Base-by-base conservation (phyloP, 1,140 invertebrate genomes). In the Drosophila prosaltans region DNA sequence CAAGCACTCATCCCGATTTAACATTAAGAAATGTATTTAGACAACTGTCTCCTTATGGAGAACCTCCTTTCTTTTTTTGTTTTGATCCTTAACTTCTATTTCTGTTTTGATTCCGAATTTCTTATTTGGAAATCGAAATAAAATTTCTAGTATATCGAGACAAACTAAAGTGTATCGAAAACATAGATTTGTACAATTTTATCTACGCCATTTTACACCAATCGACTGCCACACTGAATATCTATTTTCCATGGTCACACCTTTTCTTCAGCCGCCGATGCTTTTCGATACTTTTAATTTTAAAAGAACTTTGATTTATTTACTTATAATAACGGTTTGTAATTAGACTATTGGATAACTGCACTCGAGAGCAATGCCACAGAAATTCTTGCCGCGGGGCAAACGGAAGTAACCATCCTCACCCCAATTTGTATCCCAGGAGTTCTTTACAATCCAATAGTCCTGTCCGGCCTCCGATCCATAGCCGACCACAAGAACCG, bases 391-490 rank as follows among this genome's bases (percentile, higher is more conserved):
- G 84, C 96, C 95, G 43, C 95, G 93, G 1, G 94, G 92, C 92
- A 96, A 94, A 72, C 94, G 93, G 70, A 97, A 94, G 92, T 95
- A 97, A 0, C 96, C 96, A 5, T 94, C 92, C 63, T 95, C 93
- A 1, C 96, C 96, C 96, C 96, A 97, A 21, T 79, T 78, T 8
- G 91, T 90, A 2, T 95, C 94, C 94, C 95, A 96, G 2, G 94
- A 95, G 93, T 97, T 97, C 92, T 97, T 97, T n/a, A 97, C 93
- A 57, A 97, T 93, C 96, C 96, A 97, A 91, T 96, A 97, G 41
- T 96, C 94, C 41, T 93, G 69, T 0, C 93, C 94, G 24, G 93
- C 85, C 64, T 94, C 93, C 2, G 92, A 93, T 9, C 95, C 94
- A 64, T 94, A 94, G 1, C 94, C 95, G 0, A 95, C 94, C 2